Base-by-base conservation (phyloP, 1,140 invertebrate genomes). In the Rhyzopertha dominica region DNA sequence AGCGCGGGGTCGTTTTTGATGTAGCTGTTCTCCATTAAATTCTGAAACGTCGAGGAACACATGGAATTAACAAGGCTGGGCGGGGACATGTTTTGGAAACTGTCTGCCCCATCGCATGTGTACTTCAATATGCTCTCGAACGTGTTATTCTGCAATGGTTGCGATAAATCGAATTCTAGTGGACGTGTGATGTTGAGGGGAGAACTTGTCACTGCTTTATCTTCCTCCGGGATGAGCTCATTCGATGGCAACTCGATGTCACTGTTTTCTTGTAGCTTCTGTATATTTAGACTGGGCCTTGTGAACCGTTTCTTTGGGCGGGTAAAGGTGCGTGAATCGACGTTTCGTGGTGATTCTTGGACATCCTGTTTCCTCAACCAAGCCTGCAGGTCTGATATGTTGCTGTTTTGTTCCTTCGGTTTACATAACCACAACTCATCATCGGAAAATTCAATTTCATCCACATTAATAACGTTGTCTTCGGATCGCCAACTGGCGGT, bases 241-340 rank as follows among this genome's bases (percentile, higher is more conserved):
- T 37, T 43, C 4, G 36, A 31, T 12, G 38, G 39, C 5, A 14
- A 16, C 3, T 31, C 29, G 37, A 29, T 41, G 25, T 43, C 50
- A 13, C 37, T 31, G 4, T 12, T 26, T 25, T 22, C 31, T 31
- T 23, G 34, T 24, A 38, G 12, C 5, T 40, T 10, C 16, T 56
- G 35, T 65, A 59, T 47, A 61, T 58, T 35, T 70, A 71, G 66
- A 53, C 63, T 69, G 24, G 66, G 56, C 24, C 67, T 59, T 9
- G 32, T 63, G 14, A 58, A 58, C 19, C 62, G 57, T 53, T 68
- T 66, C 49, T 74, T 74, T 4, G 71, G 65, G 48, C 72, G 63
- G 8, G 71, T 74, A 52, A 73, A 74, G 32, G 72, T 74, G 49
- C 71, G 60, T 2, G 71, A 70, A 43, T 74, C 70, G 9, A 73